Evolutionary conservation across 1,140 invertebrate genomes (phyloP).

Genomic region (Ceratoteleas bidentatus): DNA sequence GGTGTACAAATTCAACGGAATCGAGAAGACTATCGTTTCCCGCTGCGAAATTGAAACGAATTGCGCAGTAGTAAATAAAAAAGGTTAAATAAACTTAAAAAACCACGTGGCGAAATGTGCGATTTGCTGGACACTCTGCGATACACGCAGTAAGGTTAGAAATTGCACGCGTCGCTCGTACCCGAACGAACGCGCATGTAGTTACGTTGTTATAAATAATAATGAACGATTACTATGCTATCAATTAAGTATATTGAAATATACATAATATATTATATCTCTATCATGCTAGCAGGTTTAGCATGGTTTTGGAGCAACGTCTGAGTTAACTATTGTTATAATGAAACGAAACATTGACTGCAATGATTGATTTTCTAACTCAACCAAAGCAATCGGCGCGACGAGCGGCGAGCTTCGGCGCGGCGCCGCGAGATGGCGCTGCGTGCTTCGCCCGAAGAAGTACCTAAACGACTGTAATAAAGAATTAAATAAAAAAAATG

Average conservation of each 20-base stretch:
- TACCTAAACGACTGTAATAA: too few species aligned
- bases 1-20: too few species aligned
- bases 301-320: slow-evolving; percentile 68
- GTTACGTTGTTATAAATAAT: slow-evolving; percentile 60
- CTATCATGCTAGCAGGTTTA: slow-evolving; percentile 72
- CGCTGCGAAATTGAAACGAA: too few species aligned
- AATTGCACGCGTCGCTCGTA: slow-evolving; percentile 53
- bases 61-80: too few species aligned
- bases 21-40: too few species aligned
- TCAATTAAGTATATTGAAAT: slow-evolving; percentile 54
- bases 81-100: too few species aligned
- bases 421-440: too few species aligned
- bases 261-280: slow-evolving; percentile 62
- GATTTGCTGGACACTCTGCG: slow-evolving; percentile 39
- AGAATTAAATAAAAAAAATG: slow-evolving; percentile 21
- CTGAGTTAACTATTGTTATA: slow-evolving; percentile 59
- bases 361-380: slow-evolving; percentile 36
- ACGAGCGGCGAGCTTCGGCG: slow-evolving; percentile 7
- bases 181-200: slow-evolving; percentile 46
- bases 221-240: slow-evolving; percentile 53
- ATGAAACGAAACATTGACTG: slow-evolving; percentile 53
- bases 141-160: slow-evolving; percentile 40
- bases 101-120: neutral
- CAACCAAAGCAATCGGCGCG: slow-evolving; percentile 25
- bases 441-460: too few species aligned